Conservation (phyloP, 1,140 invertebrate species). For the Drosophila ambigua region DNA sequence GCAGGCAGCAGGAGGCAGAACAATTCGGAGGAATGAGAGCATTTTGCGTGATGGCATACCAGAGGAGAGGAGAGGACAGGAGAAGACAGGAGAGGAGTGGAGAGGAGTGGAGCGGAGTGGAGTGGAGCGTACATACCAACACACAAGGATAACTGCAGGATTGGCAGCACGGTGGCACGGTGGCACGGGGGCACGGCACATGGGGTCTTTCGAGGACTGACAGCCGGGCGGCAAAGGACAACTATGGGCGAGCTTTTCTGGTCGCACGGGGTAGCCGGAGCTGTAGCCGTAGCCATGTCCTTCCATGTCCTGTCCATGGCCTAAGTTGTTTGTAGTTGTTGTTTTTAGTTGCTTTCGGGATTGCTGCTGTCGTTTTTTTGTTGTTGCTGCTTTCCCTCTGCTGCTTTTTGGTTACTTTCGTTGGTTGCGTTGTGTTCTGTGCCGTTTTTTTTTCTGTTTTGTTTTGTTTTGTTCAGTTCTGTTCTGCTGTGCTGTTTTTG, state of each 20-base stretch:
- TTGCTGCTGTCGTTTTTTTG: conserved; percentile 49
- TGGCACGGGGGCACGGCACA: neutral
- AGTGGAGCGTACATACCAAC: conserved; percentile 45
- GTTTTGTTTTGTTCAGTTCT: neutral
- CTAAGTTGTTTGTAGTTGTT: conserved; percentile 76
- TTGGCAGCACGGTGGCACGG: neutral
- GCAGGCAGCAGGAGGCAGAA: neutral
- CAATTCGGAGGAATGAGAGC: conserved; percentile 34
- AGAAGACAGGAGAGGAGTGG: no score
- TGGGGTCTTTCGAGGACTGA: neutral
- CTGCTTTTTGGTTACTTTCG: conserved; percentile 69
- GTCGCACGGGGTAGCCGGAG: conserved; percentile 30
- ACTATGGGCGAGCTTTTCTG: conserved; percentile 70
- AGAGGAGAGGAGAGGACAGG: neutral
- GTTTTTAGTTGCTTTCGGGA: conserved; percentile 32
- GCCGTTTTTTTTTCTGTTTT: conserved; percentile 12
- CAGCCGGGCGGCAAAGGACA: conserved; percentile 65
- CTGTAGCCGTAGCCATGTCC: neutral
- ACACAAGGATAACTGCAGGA: conserved; percentile 34
- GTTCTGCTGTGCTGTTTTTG: conserved; percentile 24
- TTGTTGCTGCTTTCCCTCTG: conserved; percentile 34
- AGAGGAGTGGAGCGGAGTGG: no score
- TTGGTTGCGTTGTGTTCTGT: conserved; percentile 62
- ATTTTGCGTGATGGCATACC: conserved; percentile 80
- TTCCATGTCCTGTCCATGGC: conserved; percentile 52